These are phyloP conservation scores for Montifringilla adamsi DNA, from an alignment of 2,113 vertebrate genomes.

Conservation along the genomic window DNA sequence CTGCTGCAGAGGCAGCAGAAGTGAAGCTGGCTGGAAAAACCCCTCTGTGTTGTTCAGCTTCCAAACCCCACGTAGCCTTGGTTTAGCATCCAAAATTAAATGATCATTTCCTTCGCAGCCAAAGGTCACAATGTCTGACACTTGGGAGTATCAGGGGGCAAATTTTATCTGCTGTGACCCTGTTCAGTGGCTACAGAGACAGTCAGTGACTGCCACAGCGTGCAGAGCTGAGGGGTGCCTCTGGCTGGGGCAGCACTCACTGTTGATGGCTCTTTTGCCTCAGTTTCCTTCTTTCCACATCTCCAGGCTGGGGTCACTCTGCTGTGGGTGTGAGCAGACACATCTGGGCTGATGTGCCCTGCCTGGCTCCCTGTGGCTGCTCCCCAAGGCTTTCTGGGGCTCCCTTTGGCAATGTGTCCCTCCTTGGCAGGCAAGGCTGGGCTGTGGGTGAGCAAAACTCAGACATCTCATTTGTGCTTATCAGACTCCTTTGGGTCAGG, in stretches of 20 bases:
- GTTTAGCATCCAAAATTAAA: neutral
- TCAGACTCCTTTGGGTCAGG: neutral
- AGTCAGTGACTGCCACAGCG: neutral
- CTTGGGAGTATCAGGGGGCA: neutral
- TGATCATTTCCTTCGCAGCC: neutral
- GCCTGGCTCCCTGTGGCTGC: neutral
- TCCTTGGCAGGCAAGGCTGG: neutral
- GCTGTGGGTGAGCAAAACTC: neutral
- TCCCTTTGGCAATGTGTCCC: neutral
- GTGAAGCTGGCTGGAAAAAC: slow-evolving; percentile 55
- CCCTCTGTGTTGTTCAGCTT: neutral
- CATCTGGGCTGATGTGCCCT: neutral
- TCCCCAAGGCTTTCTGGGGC: neutral
- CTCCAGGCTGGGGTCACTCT: neutral
- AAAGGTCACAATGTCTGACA: neutral
- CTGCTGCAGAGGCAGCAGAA: slow-evolving; percentile 50
- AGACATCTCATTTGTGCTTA: neutral
- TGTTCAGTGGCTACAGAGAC: neutral
- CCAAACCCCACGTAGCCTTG: neutral
- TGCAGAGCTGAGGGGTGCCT: neutral
- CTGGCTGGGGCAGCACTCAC: neutral
- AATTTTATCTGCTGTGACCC: neutral
- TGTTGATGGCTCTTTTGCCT: neutral
- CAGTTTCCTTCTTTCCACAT: neutral
- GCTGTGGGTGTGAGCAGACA: neutral